Base-by-base conservation (phyloP, 2,797 vertebrate genomes). In the Pangasius macronema region DNA sequence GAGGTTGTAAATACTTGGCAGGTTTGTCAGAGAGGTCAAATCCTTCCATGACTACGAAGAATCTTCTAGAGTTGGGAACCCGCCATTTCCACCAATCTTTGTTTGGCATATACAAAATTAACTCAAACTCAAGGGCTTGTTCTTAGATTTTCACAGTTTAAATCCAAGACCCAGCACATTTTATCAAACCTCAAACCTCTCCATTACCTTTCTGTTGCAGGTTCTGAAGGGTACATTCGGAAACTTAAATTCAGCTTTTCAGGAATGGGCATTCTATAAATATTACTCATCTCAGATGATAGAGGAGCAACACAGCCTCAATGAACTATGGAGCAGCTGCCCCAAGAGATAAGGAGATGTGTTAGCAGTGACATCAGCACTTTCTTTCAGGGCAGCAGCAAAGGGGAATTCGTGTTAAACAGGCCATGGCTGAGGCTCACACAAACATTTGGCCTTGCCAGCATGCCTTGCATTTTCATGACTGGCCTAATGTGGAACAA, bases 1-100 rank as follows among this genome's bases (percentile, higher is more conserved):
- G 94, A 95, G 94, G 92, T 94, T 86, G 93, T 94, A 95, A 94
- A 95, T 95, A 94, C 90, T 94, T 93, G 90, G 88, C 93, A 94
- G 91, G 91, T 92, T 93, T 94, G 92, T 94, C 93, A 95, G 91
- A 92, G 87, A 59, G 90, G 87, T 80, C 84, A 49, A 87, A 80
- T 24, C 39, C 5, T 83, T 84, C 87, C 27, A 63, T 84, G 82
- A 87, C 72, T 59, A 87, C 81, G 39, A 87, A 76, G 33, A 83
- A 83, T 67, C 42, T 18, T 84, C 67, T 49, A 59, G 18, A 68
- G 0, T 83, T 67, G 72, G 49, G 4, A 18, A 83, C 46, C 46
- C n/a, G 22, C 46, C 51, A 33, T 79, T 77, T 84, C 33, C 11
- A 63, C 65, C 33, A 46, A 67, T 46, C 10, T 30, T 7, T 84